Evolutionary conservation across 2,113 vertebrate species (phyloP), one percentile per base, ranked within the genome.

Genomic region (Dasypus novemcinctus): DNA sequence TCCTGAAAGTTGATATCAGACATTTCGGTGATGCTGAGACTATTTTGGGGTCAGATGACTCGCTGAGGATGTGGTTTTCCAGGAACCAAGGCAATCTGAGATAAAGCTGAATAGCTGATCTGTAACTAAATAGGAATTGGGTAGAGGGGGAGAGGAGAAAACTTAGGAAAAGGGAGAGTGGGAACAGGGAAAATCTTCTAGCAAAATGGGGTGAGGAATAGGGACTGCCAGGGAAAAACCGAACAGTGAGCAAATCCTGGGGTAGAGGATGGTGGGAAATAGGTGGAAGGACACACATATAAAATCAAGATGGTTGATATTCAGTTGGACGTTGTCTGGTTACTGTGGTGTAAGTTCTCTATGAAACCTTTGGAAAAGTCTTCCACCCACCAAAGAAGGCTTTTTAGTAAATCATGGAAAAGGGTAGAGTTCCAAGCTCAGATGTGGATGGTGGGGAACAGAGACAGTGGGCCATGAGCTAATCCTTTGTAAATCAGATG

Each of bases 111-210:
- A 27, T 57, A 75, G 52, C 13, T 31, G 20, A 61, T 52, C 9
- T 85, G 90, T 54, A 89, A 84, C 4, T 61, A 31, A 91, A 92
- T 14, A 59, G 12, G 41, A 92, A 69, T 83, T 38, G 68, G 38
- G 23, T 79, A 14, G 9, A 31, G 14, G 31, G 17, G 33, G 38
- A 96, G 31, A 68, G n/a, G 29, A 90, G 68, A 46, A 78, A 46
- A 20, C 49, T 29, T 21, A 85, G 61, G 8, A 43, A 43, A 68
- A 80, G 64, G 15, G 21, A 43, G 63, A 33, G 17, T 36, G 23
- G 63, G 71, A 29, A 54, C 20, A 76, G 31, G 14, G 4, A 15
- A 72, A 66, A 38, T 7, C 25, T 14, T 14, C 7, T 29, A 52
- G 36, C 43, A 83, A 41, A 17, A n/a, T 25, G 25, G 27, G 38